Evolutionary conservation across 1,140 invertebrate genomes (phyloP), one percentile per base, ranked within the genome.

Genomic region (Limonius californicus): DNA sequence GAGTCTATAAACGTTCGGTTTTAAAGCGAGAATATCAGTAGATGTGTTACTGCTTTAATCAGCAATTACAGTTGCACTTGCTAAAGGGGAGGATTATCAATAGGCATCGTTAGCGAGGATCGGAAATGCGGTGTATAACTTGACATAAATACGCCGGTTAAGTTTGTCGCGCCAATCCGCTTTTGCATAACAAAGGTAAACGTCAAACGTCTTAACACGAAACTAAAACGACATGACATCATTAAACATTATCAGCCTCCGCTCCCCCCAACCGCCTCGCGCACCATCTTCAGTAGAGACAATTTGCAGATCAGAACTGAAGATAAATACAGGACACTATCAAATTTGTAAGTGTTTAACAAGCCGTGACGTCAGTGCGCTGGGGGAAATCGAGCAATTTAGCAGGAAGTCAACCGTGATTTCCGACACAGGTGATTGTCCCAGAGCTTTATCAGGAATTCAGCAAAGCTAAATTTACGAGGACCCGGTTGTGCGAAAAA

Each of bases 331-430:
- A 39, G 35, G 35, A 39, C 35, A 39, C 35, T 39, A 39, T 39
- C 35, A 39, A 39, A 39, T 39, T 39, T 39, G 23, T 39, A 39
- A 39, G 35, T 39, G 35, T 14, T 39, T 39, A 39, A 39, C 35
- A 39, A 39, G 35, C 35, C 35, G 35, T 39, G 35, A 39, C 35
- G 35, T 39, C 35, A 12, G 8, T 12, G 8, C 35, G 35, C 35
- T 39, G 15, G 23, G 50, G 50, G 50, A 23, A 54, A 23, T 54
- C 8, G 18, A 54, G 50, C 20, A 54, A 54, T 54, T 54, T 54
- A 54, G 23, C 50, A 21, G 50, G 50, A 54, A 54, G 20, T 23
- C 50, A 54, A 21, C 50, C 50, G 50, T 23, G 50, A 12, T 54
- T 54, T 21, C 50, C 50, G 35, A 14, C n/a, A 14, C n/a, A 39